phyloP scores from a whole-genome alignment of 2,888 invertebrate species.

The Eupithecia centaureata region DNA sequence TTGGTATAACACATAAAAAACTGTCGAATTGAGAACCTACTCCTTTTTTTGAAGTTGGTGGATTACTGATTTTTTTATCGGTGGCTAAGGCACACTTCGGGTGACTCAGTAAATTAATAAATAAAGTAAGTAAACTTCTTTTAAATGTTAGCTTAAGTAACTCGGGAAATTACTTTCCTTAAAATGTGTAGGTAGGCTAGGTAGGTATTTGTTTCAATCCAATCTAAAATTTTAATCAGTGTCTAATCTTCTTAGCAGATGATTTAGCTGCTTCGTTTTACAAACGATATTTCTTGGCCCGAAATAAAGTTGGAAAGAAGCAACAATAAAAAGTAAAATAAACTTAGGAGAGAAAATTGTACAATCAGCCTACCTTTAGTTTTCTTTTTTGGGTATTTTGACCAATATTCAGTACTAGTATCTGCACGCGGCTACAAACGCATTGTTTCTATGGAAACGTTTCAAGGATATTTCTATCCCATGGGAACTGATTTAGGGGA shows the following conservation, averaged over 20 bases:
- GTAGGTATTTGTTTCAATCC: neutral
- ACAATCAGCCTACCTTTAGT: slow-evolving; percentile 25
- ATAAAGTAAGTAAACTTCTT: neutral
- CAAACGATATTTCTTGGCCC: slow-evolving; percentile 22
- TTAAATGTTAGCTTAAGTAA: neutral
- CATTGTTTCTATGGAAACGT: too few relatives aligned
- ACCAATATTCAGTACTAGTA: neutral
- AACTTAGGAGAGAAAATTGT: slow-evolving; percentile 22
- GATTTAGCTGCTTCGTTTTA: slow-evolving; percentile 17
- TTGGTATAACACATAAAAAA: too few relatives aligned
- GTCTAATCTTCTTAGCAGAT: slow-evolving; percentile 19
- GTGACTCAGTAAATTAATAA: too few relatives aligned
- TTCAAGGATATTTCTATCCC: too few relatives aligned
- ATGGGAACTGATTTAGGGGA: too few relatives aligned
- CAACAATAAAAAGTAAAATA: slow-evolving; percentile 53
- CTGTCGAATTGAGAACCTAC: too few relatives aligned
- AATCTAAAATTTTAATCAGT: slow-evolving; percentile 20
- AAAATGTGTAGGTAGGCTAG: neutral
- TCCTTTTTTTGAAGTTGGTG: too few relatives aligned
- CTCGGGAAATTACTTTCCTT: neutral
- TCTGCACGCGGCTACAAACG: too few relatives aligned
- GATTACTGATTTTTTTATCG: neutral
- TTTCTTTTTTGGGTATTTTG: neutral
- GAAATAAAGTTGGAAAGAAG: slow-evolving; percentile 47
- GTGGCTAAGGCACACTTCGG: neutral